A percentile compares a stretch with the other conserved stretches of the same genome.
Evolutionary conservation across 2,888 invertebrate genomes (phyloP).

Genomic region (Nasonovia ribisnigri): DNA sequence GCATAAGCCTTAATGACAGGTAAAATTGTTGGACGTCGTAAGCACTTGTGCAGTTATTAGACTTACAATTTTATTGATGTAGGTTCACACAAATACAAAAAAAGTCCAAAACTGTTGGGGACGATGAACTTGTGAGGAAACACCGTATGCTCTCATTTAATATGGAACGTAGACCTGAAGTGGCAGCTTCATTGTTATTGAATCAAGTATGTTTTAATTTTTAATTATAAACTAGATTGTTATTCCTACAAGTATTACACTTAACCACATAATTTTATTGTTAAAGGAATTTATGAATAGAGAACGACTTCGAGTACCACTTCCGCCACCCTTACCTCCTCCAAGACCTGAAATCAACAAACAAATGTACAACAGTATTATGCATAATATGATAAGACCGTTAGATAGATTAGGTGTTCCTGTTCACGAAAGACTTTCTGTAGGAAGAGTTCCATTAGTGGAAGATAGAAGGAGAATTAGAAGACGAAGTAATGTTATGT

Average conservation of each 20-base stretch:
- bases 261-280: background rate
- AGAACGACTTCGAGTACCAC: slow-evolving; percentile 39
- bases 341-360: slow-evolving; percentile 33
- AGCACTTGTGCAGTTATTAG: background rate
- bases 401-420: slow-evolving; percentile 49
- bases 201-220: slow-evolving; percentile 34
- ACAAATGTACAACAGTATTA: slow-evolving; percentile 29
- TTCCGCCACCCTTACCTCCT: slow-evolving; percentile 33
- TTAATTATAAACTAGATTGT: background rate
- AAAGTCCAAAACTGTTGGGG: slow-evolving; percentile 24
- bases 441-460: slow-evolving; percentile 37
- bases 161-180: slow-evolving; percentile 53
- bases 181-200: slow-evolving; percentile 36
- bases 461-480: slow-evolving; percentile 56
- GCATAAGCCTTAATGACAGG: slow-evolving; percentile 57
- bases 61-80: background rate
- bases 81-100: slow-evolving; percentile 57
- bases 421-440: slow-evolving; percentile 45
- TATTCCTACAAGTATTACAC: background rate
- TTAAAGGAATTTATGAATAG: slow-evolving; percentile 35
- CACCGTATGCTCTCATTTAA: slow-evolving; percentile 15
- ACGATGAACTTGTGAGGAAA: slow-evolving; percentile 43
- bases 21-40: background rate
- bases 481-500: slow-evolving; percentile 34
- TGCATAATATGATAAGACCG: slow-evolving; percentile 40